phyloP scores from a whole-genome alignment of 2,888 invertebrate genomes.

The Beris chalybata region DNA sequence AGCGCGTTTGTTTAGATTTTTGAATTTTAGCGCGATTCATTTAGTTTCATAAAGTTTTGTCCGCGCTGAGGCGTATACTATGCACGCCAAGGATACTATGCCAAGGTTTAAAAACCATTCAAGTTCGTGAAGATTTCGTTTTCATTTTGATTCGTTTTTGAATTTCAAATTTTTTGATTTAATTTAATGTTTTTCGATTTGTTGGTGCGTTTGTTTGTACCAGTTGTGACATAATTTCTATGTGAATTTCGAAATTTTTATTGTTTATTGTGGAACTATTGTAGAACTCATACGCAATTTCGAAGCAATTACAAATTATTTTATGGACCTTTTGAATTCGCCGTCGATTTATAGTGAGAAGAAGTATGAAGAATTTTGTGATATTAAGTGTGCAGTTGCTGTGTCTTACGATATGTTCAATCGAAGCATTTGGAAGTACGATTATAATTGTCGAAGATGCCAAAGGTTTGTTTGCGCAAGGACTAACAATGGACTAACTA shows the following conservation, averaged over 20 bases:
- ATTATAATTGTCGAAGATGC: constrained; percentile 57
- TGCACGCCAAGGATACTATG: constrained; percentile 19
- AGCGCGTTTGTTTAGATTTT: constrained; percentile 5
- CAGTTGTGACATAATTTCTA: not conserved
- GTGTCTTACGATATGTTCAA: constrained; percentile 30
- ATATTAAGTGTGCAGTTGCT: constrained; percentile 20
- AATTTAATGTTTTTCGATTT: constrained; percentile 7
- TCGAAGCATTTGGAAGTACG: constrained; percentile 49
- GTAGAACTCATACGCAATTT: constrained; percentile 7
- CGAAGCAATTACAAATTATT: not conserved
- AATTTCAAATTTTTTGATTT: constrained; percentile 27
- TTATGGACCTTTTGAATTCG: constrained; percentile 20
- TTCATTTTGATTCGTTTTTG: constrained; percentile 4
- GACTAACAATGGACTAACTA: too few relatives aligned
- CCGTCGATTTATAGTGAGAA: not conserved
- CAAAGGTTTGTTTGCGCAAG: constrained; percentile 49
- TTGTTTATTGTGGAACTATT: not conserved
- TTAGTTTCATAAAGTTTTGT: constrained; percentile 3
- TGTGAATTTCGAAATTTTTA: constrained; percentile 14
- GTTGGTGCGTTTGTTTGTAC: constrained; percentile 9
- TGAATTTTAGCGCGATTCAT: constrained; percentile 2
- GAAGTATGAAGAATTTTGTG: constrained; percentile 25
- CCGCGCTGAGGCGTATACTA: not conserved
- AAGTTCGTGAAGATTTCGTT: not conserved
- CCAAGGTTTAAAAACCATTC: constrained; percentile 10